Evolutionary conservation across 1,140 invertebrate genomes (phyloP).

Genomic region (Papilio polyxenes): DNA sequence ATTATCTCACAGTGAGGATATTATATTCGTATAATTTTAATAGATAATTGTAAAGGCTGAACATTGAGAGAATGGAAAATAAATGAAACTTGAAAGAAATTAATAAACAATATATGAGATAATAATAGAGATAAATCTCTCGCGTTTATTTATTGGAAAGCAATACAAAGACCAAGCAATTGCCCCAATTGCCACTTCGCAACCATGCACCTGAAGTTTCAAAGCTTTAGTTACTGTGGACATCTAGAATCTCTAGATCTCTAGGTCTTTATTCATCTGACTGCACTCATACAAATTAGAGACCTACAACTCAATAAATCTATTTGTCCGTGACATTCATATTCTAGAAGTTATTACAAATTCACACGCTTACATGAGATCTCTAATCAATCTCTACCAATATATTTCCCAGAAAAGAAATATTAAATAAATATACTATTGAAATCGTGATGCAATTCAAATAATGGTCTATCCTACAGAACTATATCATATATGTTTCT

Average conservation of each 20-base stretch:
- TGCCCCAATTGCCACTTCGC: neutral
- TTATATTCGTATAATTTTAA: too few relatives aligned
- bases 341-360: too few relatives aligned
- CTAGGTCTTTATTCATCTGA: too few relatives aligned
- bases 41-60: too few relatives aligned
- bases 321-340: neutral
- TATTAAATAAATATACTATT: neutral
- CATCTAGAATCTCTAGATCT: neutral
- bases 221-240: neutral
- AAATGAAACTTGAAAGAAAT: neutral
- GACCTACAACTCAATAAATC: neutral
- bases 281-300: neutral
- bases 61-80: too few relatives aligned
- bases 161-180: slow-evolving; percentile 1
- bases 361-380: too few relatives aligned
- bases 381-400: too few relatives aligned
- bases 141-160: neutral
- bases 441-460: neutral
- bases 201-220: neutral
- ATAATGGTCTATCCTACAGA: neutral
- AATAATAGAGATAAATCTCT: neutral
- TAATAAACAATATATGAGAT: neutral
- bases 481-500: neutral
- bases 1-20: too few relatives aligned
- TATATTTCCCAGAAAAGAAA: neutral